A percentile compares a stretch with the other conserved stretches of the same genome.
phyloP scores from a whole-genome alignment of 2,797 vertebrate genomes.

The Hipposideros larvatus region DNA sequence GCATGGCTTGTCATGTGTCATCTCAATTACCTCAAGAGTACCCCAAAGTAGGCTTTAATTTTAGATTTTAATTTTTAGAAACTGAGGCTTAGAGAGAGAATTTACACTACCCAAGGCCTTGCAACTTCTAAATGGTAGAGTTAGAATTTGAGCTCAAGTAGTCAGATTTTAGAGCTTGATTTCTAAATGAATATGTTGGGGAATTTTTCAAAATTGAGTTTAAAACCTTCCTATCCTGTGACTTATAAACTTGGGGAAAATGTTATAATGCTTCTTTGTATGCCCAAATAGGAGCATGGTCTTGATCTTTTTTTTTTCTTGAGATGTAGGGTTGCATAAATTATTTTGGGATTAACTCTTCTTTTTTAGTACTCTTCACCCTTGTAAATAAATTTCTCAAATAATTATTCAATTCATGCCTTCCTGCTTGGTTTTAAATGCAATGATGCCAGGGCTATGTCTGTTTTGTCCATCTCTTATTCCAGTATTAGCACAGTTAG shows the following conservation, averaged over 20 bases:
- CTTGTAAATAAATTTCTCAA: conserved; percentile 48
- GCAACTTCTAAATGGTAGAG: not conserved
- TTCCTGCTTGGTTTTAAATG: conserved; percentile 51
- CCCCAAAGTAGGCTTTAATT: conserved; percentile 31
- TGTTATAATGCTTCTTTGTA: not conserved
- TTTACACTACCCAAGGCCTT: not conserved
- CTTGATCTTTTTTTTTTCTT: not conserved
- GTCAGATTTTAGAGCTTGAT: conserved; percentile 7
- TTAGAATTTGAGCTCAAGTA: conserved; percentile 50
- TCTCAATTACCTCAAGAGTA: not conserved
- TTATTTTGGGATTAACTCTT: conserved; percentile 39
- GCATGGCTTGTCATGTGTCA: not conserved
- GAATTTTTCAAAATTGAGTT: not conserved
- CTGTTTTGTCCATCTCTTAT: conserved; percentile 19
- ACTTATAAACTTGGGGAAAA: not conserved
- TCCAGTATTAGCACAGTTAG: not conserved
- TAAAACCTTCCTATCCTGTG: not conserved
- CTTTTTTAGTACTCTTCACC: conserved; percentile 41
- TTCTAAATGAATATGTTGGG: not conserved
- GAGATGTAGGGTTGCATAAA: not conserved
- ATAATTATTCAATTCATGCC: conserved; percentile 37
- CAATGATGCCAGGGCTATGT: not conserved
- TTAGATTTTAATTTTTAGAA: conserved; percentile 1
- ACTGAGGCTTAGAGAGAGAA: not conserved
- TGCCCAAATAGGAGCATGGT: conserved; percentile 33